Conservation (phyloP, 2,888 invertebrate species). For the Pachymerium ferrugineum region DNA sequence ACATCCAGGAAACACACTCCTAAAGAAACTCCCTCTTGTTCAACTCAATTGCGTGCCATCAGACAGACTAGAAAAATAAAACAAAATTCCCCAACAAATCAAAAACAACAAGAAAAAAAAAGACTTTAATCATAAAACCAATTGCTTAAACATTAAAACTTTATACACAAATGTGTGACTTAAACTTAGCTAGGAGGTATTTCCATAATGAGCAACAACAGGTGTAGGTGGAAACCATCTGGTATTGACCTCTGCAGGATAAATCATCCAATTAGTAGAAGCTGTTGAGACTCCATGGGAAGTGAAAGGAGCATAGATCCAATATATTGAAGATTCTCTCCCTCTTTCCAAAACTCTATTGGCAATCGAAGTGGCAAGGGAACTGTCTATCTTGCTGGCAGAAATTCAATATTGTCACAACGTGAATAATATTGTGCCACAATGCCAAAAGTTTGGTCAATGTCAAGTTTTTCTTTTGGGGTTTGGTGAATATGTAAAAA, state of each 20-base stretch:
- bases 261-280: not conserved
- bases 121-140: not conserved
- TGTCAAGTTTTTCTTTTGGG: no score
- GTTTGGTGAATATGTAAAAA: no score
- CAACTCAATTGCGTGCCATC: no score
- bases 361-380: not conserved
- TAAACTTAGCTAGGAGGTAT: not conserved
- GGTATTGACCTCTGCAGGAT: not conserved
- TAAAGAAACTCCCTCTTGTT: not conserved
- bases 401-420: not conserved
- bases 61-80: not conserved
- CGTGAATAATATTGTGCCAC: not conserved
- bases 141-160: not conserved
- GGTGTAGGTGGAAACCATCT: not conserved
- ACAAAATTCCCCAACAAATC: not conserved
- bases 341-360: not conserved
- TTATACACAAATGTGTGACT: not conserved
- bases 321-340: conserved; percentile 1
- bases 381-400: not conserved
- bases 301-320: not conserved
- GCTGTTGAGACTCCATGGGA: not conserved
- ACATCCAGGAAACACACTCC: not conserved
- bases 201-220: not conserved
- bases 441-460: no score
- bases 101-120: not conserved